Evolutionary conservation across 2,888 invertebrate species (phyloP).

Genomic region (Homarus gammarus): DNA sequence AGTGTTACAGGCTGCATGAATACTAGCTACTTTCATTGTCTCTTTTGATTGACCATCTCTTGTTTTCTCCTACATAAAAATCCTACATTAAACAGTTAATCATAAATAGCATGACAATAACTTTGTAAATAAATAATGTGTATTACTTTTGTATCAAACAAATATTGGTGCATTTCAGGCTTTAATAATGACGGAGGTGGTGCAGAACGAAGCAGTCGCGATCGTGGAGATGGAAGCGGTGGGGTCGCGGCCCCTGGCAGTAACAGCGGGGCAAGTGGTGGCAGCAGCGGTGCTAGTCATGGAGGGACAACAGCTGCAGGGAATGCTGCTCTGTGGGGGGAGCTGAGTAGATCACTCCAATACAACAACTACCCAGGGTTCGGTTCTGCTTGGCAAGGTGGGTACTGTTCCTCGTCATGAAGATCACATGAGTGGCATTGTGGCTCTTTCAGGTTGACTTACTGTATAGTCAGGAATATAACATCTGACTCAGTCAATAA

Average conservation of each 20-base stretch:
- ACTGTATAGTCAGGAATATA: no score
- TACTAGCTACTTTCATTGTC: no score
- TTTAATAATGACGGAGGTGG: constrained; percentile 61
- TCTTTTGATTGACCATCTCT: no score
- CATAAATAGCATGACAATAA: no score
- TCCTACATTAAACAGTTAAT: no score
- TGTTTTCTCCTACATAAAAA: no score
- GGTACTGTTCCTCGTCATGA: no score
- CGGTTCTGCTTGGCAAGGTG: constrained; percentile 62
- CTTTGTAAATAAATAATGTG: neutral
- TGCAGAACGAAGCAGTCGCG: constrained; percentile 39
- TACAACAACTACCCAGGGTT: constrained; percentile 73
- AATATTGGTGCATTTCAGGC: constrained; percentile 14
- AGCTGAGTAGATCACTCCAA: constrained; percentile 73
- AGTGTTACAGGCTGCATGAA: no score
- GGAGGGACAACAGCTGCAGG: constrained; percentile 46
- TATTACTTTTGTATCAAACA: neutral
- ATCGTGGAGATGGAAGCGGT: constrained; percentile 25
- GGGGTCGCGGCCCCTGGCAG: constrained; percentile 36
- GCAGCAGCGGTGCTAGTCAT: constrained; percentile 52
- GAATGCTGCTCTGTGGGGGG: constrained; percentile 70
- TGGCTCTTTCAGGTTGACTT: no score
- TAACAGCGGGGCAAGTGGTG: constrained; percentile 24
- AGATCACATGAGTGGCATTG: no score
- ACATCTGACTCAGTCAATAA: no score